Evolutionary conservation across 2,113 vertebrate genomes (phyloP).

Genomic region (Trichechus manatus): DNA sequence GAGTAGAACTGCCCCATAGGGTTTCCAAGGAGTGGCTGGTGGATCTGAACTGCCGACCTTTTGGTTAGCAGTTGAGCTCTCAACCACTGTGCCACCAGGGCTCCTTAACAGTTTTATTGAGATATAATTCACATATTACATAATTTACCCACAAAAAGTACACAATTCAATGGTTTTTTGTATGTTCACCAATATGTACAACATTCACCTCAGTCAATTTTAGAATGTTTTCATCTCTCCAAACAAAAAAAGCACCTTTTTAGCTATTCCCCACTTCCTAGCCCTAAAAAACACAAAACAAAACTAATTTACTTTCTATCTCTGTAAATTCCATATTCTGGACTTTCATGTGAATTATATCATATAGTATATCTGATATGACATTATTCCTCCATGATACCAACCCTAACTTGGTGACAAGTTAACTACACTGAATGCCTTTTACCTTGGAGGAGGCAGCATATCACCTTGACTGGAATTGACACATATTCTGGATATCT

Average conservation of each 20-base stretch:
- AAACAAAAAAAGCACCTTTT: background rate
- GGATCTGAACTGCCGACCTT: no score
- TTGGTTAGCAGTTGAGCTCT: no score
- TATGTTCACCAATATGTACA: background rate
- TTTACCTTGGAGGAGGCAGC: background rate
- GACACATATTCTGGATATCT: background rate
- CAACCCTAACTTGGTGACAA: background rate
- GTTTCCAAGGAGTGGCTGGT: no score
- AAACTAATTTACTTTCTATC: no score
- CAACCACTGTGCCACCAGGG: no score
- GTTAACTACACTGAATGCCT: background rate
- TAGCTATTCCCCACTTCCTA: no score
- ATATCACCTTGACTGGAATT: background rate
- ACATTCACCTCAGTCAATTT: background rate
- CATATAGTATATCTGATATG: background rate
- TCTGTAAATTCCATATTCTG: no score
- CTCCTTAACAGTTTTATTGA: no score
- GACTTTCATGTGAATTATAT: no score
- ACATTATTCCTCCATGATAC: background rate
- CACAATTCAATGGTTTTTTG: background rate
- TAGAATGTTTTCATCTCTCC: background rate
- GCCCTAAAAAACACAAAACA: no score
- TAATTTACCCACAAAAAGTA: background rate
- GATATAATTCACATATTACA: no score
- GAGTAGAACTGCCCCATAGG: no score